Evolutionary conservation across 2,113 vertebrate genomes (phyloP), one percentile per base, ranked within the genome.

Genomic region (Elaphurus davidianus): DNA sequence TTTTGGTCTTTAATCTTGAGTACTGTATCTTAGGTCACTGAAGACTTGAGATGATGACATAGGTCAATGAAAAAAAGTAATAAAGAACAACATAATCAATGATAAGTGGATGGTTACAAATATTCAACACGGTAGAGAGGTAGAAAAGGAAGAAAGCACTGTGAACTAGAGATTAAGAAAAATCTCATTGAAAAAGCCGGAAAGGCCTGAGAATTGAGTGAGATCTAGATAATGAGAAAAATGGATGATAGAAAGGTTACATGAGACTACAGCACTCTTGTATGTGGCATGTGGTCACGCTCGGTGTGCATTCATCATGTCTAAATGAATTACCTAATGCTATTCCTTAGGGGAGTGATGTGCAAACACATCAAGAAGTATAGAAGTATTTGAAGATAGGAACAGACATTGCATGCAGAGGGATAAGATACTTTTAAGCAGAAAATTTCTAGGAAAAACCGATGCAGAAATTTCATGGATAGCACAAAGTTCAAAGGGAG

Each of bases 1-100:
- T 89, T 85, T 91, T 97, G 36, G 17, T 74, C 3, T 52, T 91
- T 57, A 87, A 17, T 95, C 17, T 83, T 96, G n/a, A 86, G 64
- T 7, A 76, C 23, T 87, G 6, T 57, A 33, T 33, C 17, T 90
- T 83, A 43, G 15, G 50, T 87, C 5, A 92, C 25, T 54, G 45
- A 87, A 67, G 23, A 60, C 64, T 94, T 90, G 62, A 84, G 52
- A 50, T 14, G 36, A 40, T 60, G n/a, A 45, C 33, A 45, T 40
- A 14, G 7, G 19, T 91, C 17, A 64, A 59, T 93, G 40, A 78
- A 78, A 95, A 97, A 40, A 2, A 43, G n/a, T 67, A 28, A 78
- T 52, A 43, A 57, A 90, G 23, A 64, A 14, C 27, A 36, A 83
- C 62, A 28, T 76, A 40, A 79, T 62, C 28, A 78, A 1, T 93